Conservation (phyloP, 2,888 invertebrate species). For the Reticulitermes lucifugus region DNA sequence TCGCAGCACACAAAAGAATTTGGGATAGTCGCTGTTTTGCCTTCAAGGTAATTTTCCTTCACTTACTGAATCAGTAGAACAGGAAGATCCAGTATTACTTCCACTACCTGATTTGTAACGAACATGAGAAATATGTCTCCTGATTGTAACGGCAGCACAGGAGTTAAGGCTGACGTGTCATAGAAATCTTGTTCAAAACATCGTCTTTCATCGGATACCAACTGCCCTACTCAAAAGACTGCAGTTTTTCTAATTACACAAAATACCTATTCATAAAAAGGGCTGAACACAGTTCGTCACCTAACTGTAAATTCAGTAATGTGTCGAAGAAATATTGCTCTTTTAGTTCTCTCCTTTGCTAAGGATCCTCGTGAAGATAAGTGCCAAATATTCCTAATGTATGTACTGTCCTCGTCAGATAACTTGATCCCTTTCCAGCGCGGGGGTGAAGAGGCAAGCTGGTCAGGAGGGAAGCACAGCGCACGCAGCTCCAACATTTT, state of each 20-base stretch:
- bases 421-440: too few relatives aligned
- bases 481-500: too few relatives aligned
- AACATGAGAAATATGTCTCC: neutral
- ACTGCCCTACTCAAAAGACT: neutral
- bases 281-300: neutral
- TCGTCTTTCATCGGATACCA: neutral
- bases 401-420: too few relatives aligned
- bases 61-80: neutral
- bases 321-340: neutral
- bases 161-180: neutral
- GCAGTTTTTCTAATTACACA: neutral
- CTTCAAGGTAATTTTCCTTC: neutral
- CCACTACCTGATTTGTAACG: neutral
- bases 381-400: neutral
- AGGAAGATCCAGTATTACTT: neutral
- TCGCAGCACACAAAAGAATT: neutral
- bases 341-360: neutral
- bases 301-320: neutral
- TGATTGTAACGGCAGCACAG: neutral
- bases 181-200: neutral
- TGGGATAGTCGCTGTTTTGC: neutral
- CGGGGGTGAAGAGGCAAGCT: too few relatives aligned
- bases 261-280: neutral
- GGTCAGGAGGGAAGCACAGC: too few relatives aligned
- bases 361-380: neutral